Conservation (phyloP, 1,140 invertebrate genomes). For the Leptinotarsa undecemlineata region DNA sequence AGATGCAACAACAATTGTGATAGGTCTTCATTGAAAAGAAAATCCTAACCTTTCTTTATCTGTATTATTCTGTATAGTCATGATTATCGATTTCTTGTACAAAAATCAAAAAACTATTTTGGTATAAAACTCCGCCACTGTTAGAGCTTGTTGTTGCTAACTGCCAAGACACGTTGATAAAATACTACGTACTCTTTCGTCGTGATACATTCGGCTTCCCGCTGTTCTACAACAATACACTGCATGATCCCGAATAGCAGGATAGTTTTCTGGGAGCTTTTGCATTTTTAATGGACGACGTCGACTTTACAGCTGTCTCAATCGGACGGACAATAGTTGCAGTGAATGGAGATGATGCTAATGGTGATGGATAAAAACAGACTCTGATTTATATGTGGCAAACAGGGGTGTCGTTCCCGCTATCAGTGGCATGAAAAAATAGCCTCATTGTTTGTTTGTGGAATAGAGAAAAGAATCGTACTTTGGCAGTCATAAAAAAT, state of each 20-base stretch:
- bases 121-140: too few relatives aligned
- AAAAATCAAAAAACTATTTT: too few relatives aligned
- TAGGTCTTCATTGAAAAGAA: too few relatives aligned
- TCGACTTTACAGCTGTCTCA: slow-evolving; percentile 50
- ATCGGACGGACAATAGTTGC: slow-evolving; percentile 33
- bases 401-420: slow-evolving; percentile 3
- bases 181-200: slow-evolving; percentile 44
- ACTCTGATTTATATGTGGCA: neutral
- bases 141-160: slow-evolving; percentile 26
- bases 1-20: too few relatives aligned
- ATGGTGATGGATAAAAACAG: slow-evolving; percentile 21
- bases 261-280: slow-evolving; percentile 36
- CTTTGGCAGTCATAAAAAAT: too few relatives aligned
- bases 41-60: too few relatives aligned
- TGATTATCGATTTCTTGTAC: too few relatives aligned
- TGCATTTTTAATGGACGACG: slow-evolving; percentile 39
- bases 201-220: slow-evolving; percentile 46
- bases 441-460: neutral
- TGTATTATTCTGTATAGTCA: too few relatives aligned
- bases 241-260: slow-evolving; percentile 33
- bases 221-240: slow-evolving; percentile 41
- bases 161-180: slow-evolving; percentile 49
- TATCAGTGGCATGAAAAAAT: neutral
- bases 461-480: too few relatives aligned
- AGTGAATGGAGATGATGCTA: slow-evolving; percentile 17